These are phyloP conservation scores for Dexiosoma caninum DNA, from an alignment of 2,888 invertebrate genomes.

Conservation along the genomic window DNA sequence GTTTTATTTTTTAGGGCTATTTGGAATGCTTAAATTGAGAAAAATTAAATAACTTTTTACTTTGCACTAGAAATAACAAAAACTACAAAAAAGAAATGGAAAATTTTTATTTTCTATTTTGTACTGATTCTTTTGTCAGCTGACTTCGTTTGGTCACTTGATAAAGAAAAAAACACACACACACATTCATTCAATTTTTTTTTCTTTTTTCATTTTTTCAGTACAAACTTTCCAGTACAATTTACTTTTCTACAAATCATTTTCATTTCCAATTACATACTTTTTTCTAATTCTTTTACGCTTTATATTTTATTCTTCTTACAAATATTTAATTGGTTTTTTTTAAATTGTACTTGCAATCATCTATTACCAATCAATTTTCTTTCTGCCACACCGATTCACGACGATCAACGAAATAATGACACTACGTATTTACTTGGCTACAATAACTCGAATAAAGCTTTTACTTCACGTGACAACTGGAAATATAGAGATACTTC, in stretches of 20 bases:
- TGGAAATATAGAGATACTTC: constrained; percentile 51
- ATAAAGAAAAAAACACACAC: constrained; percentile 29
- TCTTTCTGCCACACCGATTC: constrained; percentile 55
- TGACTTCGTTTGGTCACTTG: constrained; percentile 61
- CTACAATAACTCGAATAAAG: constrained; percentile 55
- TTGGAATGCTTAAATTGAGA: constrained; percentile 59
- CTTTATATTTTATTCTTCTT: neutral
- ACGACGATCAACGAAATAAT: constrained; percentile 63
- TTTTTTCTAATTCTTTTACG: neutral
- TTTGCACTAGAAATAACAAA: neutral
- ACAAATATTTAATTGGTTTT: neutral
- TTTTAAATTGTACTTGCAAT: neutral
- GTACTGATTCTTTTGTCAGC: constrained; percentile 50
- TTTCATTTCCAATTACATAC: constrained; percentile 14
- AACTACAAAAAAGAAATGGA: constrained; percentile 19
- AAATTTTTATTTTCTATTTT: constrained; percentile 21
- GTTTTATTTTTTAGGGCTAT: constrained; percentile 31
- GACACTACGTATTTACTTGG: constrained; percentile 54
- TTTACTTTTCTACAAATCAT: constrained; percentile 11
- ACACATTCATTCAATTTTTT: constrained; percentile 25
- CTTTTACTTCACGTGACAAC: constrained; percentile 63
- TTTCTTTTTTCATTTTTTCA: constrained; percentile 24
- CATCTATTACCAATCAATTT: constrained; percentile 52
- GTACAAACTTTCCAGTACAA: constrained; percentile 53
- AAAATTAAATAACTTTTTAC: neutral